Conservation (phyloP, 2,888 invertebrate genomes). For the Drepanosiphum platanoidis region DNA sequence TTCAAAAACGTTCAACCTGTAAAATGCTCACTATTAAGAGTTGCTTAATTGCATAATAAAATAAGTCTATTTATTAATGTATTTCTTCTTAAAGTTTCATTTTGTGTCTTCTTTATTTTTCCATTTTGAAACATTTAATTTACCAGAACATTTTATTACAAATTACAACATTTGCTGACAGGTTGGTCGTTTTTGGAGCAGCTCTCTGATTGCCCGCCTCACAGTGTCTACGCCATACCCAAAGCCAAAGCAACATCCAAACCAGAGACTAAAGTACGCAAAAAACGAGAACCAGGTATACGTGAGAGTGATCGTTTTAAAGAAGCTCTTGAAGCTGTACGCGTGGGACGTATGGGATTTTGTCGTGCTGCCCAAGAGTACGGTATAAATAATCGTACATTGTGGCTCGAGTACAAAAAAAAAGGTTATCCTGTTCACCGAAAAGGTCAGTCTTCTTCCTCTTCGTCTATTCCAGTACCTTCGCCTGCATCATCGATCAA, state of each 20-base stretch:
- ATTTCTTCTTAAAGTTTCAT: slow-evolving; percentile 55
- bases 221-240: slow-evolving; percentile 62
- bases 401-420: slow-evolving; percentile 87
- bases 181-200: slow-evolving; percentile 63
- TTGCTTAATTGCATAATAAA: slow-evolving; percentile 55
- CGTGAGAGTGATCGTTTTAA: slow-evolving; percentile 86
- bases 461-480: slow-evolving; percentile 45
- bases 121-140: slow-evolving; percentile 36
- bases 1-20: slow-evolving; percentile 62
- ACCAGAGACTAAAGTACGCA: slow-evolving; percentile 59
- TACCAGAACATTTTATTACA: slow-evolving; percentile 55
- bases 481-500: slow-evolving; percentile 52
- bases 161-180: slow-evolving; percentile 58
- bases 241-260: slow-evolving; percentile 56
- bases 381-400: slow-evolving; percentile 85
- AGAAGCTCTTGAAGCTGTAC: slow-evolving; percentile 81
- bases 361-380: slow-evolving; percentile 86
- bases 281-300: slow-evolving; percentile 68
- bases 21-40: slow-evolving; percentile 52
- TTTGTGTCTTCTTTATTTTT: slow-evolving; percentile 46
- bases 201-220: slow-evolving; percentile 61
- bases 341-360: slow-evolving; percentile 85
- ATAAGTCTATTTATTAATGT: slow-evolving; percentile 13
- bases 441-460: slow-evolving; percentile 57
- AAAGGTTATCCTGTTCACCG: slow-evolving; percentile 73